Evolutionary conservation across 2,888 invertebrate genomes (phyloP).

Genomic region (Melipona bicolor): DNA sequence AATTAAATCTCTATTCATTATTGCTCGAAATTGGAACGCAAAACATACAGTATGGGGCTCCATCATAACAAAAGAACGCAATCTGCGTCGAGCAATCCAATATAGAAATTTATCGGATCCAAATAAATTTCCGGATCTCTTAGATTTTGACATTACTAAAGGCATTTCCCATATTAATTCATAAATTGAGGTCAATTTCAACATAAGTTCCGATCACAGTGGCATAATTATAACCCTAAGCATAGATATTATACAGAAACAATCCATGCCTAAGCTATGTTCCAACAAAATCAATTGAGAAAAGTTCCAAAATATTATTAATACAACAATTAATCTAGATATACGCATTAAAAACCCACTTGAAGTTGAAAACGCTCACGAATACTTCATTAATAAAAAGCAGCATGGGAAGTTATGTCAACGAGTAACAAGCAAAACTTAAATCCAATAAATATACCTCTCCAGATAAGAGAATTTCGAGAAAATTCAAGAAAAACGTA

Average conservation of each 20-base stretch:
- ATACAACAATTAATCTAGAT: no score
- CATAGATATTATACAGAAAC: background rate
- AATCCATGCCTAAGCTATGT: no score
- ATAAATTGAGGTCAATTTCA: background rate
- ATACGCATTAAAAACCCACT: no score
- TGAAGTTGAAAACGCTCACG: no score
- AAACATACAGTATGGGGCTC: background rate
- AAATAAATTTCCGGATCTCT: background rate
- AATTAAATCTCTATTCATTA: background rate
- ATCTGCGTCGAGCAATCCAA: background rate
- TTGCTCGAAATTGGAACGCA: background rate
- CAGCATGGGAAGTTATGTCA: no score
- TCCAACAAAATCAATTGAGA: no score
- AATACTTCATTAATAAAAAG: no score
- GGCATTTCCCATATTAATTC: background rate
- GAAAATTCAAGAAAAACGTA: no score
- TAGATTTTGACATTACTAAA: background rate
- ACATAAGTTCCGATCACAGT: background rate
- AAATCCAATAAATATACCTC: no score
- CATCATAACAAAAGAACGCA: background rate
- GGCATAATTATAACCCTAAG: background rate
- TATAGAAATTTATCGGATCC: background rate
- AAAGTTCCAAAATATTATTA: no score
- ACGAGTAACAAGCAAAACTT: no score
- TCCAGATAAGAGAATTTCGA: no score